A percentile compares a stretch with the other conserved stretches of the same genome.
Evolutionary conservation across 2,797 vertebrate species (phyloP).

Genomic region (Notolabrus celidotus): DNA sequence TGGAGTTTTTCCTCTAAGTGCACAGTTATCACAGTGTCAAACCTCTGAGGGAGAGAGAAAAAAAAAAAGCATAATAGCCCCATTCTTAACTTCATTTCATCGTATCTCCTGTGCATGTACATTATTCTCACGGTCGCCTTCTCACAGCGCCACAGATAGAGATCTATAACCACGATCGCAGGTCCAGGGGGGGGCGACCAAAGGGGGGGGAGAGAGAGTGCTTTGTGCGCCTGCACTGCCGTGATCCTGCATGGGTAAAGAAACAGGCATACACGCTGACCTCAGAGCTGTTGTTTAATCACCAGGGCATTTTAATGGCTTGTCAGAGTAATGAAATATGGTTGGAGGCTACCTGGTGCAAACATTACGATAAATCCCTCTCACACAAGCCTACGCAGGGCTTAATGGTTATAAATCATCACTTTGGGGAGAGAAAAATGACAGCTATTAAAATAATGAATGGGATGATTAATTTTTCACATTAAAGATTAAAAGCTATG

Average conservation of each 20-base stretch:
- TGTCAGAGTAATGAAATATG: constrained; percentile 86
- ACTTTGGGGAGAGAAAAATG: constrained; percentile 84
- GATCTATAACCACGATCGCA: constrained; percentile 64
- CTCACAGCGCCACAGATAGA: constrained; percentile 56
- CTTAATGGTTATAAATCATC: constrained; percentile 85
- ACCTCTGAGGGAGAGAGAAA: constrained; percentile 48
- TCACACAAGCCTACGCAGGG: constrained; percentile 73
- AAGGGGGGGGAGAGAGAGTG: constrained; percentile 26
- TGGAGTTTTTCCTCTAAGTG: constrained; percentile 60
- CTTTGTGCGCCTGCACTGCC: constrained; percentile 42
- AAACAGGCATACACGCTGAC: constrained; percentile 67
- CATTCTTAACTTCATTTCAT: constrained; percentile 61
- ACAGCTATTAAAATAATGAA: constrained; percentile 89
- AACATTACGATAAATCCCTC: constrained; percentile 87
- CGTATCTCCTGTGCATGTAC: constrained; percentile 44
- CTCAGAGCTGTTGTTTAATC: constrained; percentile 84
- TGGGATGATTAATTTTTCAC: constrained; percentile 88
- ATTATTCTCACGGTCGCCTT: constrained; percentile 55
- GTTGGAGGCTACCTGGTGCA: constrained; percentile 84
- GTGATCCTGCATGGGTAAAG: constrained; percentile 58
- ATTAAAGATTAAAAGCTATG: constrained; percentile 87
- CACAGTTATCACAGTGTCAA: constrained; percentile 64
- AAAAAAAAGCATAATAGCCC: constrained; percentile 40
- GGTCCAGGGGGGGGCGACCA: constrained; percentile 58
- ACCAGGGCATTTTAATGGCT: constrained; percentile 85